These are phyloP conservation scores for Melieria picta DNA, from an alignment of 2,888 invertebrate species.

Conservation along the genomic window DNA sequence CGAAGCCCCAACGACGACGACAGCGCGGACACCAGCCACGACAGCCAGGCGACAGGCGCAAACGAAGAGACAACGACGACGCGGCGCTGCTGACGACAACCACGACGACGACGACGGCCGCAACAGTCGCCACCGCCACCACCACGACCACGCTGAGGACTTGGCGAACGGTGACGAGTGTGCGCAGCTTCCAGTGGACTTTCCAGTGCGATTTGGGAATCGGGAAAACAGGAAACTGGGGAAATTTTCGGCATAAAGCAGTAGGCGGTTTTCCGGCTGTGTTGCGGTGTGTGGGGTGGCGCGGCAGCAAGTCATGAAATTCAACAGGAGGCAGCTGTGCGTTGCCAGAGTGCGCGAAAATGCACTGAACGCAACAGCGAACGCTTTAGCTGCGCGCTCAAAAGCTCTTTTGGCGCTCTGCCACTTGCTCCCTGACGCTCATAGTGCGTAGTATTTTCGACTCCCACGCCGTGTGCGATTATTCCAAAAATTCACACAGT, in stretches of 20 bases:
- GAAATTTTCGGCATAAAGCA: background rate
- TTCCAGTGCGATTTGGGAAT: background rate
- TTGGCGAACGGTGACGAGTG: background rate
- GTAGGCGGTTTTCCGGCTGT: no score
- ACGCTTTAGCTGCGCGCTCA: no score
- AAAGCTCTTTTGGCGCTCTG: no score
- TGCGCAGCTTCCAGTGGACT: background rate
- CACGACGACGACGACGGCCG: background rate
- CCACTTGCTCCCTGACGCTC: no score
- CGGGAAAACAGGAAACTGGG: background rate
- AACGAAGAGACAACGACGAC: background rate
- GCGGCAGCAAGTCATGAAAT: background rate
- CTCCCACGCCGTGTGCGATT: no score
- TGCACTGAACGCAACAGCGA: no score
- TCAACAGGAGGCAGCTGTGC: slow-evolving; percentile 1
- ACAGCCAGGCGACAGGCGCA: slow-evolving; percentile 12
- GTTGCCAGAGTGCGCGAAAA: no score
- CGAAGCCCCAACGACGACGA: slow-evolving; percentile 28
- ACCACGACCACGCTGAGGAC: background rate
- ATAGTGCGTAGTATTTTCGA: no score
- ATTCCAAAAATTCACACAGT: no score
- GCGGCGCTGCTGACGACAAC: background rate
- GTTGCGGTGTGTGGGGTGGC: background rate
- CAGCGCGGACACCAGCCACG: background rate
- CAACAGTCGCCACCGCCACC: background rate